A percentile compares a stretch with the other conserved stretches of the same genome.
Evolutionary conservation across 2,888 invertebrate genomes (phyloP).

Genomic region (Tipula lateralis): DNA sequence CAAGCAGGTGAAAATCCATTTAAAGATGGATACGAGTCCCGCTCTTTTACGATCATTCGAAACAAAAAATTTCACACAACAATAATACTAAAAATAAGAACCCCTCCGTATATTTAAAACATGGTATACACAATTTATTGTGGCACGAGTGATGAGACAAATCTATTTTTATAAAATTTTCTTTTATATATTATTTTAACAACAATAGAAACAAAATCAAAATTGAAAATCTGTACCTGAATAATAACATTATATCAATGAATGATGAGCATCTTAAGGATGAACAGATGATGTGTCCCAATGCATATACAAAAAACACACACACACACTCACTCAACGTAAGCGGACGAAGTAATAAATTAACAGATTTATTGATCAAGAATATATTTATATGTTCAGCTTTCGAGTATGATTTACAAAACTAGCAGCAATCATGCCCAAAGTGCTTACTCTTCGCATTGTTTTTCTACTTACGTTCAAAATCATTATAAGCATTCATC

Average conservation of each 20-base stretch:
- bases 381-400: neutral
- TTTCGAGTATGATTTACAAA: neutral
- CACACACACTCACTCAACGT: neutral
- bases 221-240: neutral
- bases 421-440: neutral
- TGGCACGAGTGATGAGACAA: conserved; percentile 19
- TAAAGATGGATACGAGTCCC: neutral
- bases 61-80: neutral
- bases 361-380: neutral
- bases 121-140: neutral
- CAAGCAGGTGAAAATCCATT: neutral
- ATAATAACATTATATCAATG: neutral
- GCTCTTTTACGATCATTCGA: neutral
- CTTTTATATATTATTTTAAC: neutral
- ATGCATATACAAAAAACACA: neutral
- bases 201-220: neutral
- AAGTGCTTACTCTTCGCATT: neutral
- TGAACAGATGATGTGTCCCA: conserved; percentile 3
- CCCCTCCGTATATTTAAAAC: neutral
- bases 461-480: neutral
- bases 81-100: neutral
- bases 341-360: neutral
- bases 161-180: neutral
- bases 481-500: neutral
- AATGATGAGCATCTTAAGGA: neutral